Conservation (phyloP, 2,888 invertebrate genomes). For the Lamellibrachia columna region DNA sequence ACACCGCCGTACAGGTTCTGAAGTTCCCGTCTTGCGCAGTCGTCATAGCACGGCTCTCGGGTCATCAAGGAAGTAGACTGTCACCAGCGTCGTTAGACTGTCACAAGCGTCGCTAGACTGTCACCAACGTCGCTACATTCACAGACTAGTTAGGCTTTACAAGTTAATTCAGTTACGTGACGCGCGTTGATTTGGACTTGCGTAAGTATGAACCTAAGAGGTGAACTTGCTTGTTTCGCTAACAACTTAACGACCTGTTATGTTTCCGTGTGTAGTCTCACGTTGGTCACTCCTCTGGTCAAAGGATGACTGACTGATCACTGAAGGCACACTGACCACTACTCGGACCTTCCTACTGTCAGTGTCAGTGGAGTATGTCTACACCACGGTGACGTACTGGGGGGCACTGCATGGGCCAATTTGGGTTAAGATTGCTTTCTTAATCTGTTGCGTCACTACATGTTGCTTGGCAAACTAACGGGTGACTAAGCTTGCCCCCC, state of each 20-base stretch:
- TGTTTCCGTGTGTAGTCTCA: neutral
- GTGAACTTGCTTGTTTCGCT: neutral
- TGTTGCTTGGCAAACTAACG: no score
- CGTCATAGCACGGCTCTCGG: neutral
- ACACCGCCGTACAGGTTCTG: neutral
- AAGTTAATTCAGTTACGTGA: neutral
- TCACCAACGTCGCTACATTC: neutral
- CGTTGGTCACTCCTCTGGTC: neutral
- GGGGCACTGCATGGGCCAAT: no score
- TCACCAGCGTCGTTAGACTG: neutral
- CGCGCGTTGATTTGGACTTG: neutral
- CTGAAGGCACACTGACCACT: neutral
- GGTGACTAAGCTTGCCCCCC: no score
- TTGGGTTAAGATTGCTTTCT: no score
- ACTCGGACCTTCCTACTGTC: neutral
- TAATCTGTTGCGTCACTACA: no score
- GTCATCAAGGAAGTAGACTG: neutral
- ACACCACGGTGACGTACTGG: no score
- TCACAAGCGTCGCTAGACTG: neutral
- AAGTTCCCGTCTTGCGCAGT: neutral
- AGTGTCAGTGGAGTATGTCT: neutral
- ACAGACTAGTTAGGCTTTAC: neutral
- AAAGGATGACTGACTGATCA: neutral
- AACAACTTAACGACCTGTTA: neutral
- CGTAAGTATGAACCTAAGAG: neutral